Conservation (phyloP, 2,888 invertebrate species). For the Chloroclystis v-ata region DNA sequence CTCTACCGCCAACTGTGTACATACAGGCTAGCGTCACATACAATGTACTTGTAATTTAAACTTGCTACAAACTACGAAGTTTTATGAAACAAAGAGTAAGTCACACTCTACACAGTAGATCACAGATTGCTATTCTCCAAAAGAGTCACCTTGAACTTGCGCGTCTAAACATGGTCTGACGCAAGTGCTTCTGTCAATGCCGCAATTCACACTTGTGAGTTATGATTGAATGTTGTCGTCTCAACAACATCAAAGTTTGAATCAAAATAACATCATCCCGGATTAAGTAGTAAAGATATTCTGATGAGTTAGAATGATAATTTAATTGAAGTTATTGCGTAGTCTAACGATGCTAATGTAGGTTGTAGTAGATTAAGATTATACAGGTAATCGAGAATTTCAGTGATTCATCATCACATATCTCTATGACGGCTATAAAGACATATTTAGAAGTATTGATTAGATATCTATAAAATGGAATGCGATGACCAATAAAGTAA, state of each 20-base stretch:
- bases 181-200: constrained; percentile 64
- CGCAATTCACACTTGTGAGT: constrained; percentile 58
- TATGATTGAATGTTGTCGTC: constrained; percentile 45
- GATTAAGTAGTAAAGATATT: constrained; percentile 15
- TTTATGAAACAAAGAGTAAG: constrained; percentile 15
- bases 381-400: neutral
- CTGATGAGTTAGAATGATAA: constrained; percentile 18
- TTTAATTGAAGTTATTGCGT: constrained; percentile 14
- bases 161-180: constrained; percentile 53
- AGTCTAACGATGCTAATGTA: neutral
- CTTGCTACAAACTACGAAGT: constrained; percentile 6
- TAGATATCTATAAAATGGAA: constrained; percentile 8
- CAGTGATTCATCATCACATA: constrained; percentile 1
- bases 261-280: constrained; percentile 24
- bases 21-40: constrained; percentile 35
- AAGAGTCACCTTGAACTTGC: constrained; percentile 65
- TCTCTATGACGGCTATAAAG: neutral
- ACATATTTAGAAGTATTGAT: neutral
- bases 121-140: constrained; percentile 21
- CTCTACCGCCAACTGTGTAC: constrained; percentile 53
- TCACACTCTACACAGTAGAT: constrained; percentile 6
- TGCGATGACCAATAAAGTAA: constrained; percentile 8
- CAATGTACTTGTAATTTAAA: neutral
- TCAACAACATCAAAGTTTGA: constrained; percentile 34
- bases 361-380: constrained; percentile 1